Base-by-base conservation (phyloP, 2,888 invertebrate genomes). In the Acanthoscelides obtectus region DNA sequence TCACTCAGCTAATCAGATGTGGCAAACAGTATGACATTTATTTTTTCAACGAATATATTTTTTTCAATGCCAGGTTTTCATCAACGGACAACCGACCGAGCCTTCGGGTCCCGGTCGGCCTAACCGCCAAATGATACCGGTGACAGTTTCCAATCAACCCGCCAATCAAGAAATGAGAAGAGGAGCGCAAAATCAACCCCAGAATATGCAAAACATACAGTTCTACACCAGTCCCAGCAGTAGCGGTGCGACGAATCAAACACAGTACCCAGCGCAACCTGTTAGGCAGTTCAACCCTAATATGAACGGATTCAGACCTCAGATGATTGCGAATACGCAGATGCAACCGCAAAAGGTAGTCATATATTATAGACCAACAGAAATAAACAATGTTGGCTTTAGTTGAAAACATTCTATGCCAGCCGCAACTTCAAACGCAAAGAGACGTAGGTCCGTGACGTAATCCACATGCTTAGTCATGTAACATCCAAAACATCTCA, bases 71-170 rank as follows among this genome's bases (percentile, higher is more conserved):
- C 17, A 45, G 45, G 45, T 66, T 71, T 84, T 81, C 74, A 79
- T 85, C 75, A 79, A 77, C 75, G 80, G 81, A 27, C 84, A 84
- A 75, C 83, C 83, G 22, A 83, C 77, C 72, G 85, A 83, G 74
- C 84, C 84, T 0, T 84, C 81, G 68, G 85, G 83, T 22, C 85
- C 85, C 3, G 85, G 85, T 20, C 81, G 86, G 78, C 85, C 86
- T 64, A 80, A 80, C 69, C 78, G 83, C 22, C 83, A 84, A 77
- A 81, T 83, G 80, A 76, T 83, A 70, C 83, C 83, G 6, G 78
- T 82, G 69, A 81, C 80, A 76, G 77, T 81, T 68, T 77, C 81
- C 27, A 80, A 77, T 73, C 82, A 81, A 74, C 78, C 78, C 69
- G 79, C 78, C 70, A 77, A 77, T 65, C 45, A 72, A n/a, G 72